Evolutionary conservation across 53 echinoderm and acorn worm species (phyloP).

Genomic region (Paracentrotus lividus): DNA sequence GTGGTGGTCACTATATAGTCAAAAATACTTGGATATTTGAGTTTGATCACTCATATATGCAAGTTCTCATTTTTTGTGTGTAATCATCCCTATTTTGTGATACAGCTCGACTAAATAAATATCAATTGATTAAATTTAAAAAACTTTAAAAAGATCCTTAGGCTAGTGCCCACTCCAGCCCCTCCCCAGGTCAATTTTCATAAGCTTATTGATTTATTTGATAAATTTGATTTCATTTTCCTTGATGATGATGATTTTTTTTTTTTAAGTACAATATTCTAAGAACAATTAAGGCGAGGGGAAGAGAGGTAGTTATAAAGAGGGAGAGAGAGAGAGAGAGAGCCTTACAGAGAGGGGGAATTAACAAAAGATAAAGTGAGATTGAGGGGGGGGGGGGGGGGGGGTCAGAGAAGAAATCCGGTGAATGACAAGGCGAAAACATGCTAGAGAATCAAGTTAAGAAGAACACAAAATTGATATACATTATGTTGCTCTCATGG

Average conservation of each 20-base stretch:
- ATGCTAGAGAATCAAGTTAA: not conserved
- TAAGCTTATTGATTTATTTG: not conserved
- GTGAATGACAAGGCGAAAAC: not conserved
- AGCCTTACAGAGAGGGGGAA: not conserved
- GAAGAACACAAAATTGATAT: not conserved
- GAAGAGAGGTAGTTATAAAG: not conserved
- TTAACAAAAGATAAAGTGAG: not conserved
- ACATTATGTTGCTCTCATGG: no score
- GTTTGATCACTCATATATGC: no score
- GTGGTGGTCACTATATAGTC: no score
- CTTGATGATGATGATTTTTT: not conserved
- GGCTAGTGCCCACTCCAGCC: no score
- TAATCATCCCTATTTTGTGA: not conserved
- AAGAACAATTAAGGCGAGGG: not conserved
- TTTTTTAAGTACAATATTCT: not conserved
- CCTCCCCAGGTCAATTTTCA: no score
- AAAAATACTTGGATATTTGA: no score
- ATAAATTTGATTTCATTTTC: not conserved
- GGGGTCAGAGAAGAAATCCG: no score
- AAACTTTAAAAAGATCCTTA: no score
- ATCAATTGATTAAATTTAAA: no score
- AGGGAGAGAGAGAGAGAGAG: not conserved
- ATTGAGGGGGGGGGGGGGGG: not conserved
- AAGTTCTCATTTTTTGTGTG: no score
- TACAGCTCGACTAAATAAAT: not conserved